Evolutionary conservation across 2,888 invertebrate genomes (phyloP).

Genomic region (Helleia helle): DNA sequence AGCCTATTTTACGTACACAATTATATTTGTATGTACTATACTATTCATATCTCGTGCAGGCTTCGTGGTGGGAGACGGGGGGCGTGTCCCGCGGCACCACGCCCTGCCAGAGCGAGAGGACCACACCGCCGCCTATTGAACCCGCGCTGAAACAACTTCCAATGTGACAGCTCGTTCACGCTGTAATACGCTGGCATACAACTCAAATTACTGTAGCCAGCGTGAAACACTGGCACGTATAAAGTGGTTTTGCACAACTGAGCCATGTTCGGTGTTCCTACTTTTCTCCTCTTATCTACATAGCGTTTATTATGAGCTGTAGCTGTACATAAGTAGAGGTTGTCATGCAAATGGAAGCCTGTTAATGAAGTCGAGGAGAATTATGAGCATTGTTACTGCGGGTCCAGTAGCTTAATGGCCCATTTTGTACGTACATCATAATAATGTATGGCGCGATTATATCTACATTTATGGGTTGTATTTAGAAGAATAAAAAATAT

Average conservation of each 20-base stretch:
- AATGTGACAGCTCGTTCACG: constrained; percentile 15
- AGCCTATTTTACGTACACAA: constrained; percentile 5
- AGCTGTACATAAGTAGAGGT: constrained; percentile 36
- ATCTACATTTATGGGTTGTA: constrained; percentile 32
- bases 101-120: constrained; percentile 55
- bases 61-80: constrained; percentile 26
- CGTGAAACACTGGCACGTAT: constrained; percentile 11
- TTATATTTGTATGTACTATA: constrained; percentile 16
- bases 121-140: constrained; percentile 52
- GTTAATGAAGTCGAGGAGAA: constrained; percentile 71
- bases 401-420: constrained; percentile 59
- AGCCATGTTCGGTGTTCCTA: constrained; percentile 40
- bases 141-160: constrained; percentile 29
- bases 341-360: constrained; percentile 73
- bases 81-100: constrained; percentile 53
- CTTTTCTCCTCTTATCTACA: constrained; percentile 36
- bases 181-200: constrained; percentile 28
- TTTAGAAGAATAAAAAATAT: constrained; percentile 19
- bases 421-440: constrained; percentile 66
- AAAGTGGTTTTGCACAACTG: constrained; percentile 28
- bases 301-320: constrained; percentile 47
- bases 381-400: constrained; percentile 70
- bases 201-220: constrained; percentile 27
- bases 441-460: constrained; percentile 65
- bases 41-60: constrained; percentile 24